A percentile compares a stretch with the other conserved stretches of the same genome.
Conservation (phyloP, 1,140 invertebrate genomes). For the Danaus plexippus region DNA sequence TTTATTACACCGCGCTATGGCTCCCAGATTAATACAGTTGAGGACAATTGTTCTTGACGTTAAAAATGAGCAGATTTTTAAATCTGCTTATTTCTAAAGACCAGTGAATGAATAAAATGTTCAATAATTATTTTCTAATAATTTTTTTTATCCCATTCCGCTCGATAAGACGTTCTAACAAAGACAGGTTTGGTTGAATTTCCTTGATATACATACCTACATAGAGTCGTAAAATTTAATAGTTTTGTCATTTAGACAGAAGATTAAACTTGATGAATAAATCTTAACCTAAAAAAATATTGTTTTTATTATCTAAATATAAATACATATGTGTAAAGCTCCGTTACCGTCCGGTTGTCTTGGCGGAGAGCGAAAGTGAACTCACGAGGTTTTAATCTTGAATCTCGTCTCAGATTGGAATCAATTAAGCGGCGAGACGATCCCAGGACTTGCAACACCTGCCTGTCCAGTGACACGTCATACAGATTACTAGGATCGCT, state of each 20-base stretch:
- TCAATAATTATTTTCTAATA: constrained; percentile 3
- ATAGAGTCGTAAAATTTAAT: too few species aligned
- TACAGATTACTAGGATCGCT: too few species aligned
- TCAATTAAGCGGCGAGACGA: constrained; percentile 60
- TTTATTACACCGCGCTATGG: constrained; percentile 21
- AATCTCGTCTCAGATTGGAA: constrained; percentile 60
- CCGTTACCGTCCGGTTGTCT: constrained; percentile 13
- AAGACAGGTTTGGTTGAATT: background rate
- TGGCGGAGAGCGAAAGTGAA: constrained; percentile 27
- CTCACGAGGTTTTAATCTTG: constrained; percentile 41
- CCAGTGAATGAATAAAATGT: background rate
- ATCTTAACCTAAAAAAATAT: too few species aligned
- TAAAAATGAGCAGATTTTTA: constrained; percentile 14
- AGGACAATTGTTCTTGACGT: constrained; percentile 34
- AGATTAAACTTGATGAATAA: too few species aligned
- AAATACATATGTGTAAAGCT: constrained; percentile 1
- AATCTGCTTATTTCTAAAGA: too few species aligned
- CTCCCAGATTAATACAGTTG: constrained; percentile 36
- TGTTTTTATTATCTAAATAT: too few species aligned
- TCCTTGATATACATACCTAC: too few species aligned
- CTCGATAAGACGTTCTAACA: background rate
- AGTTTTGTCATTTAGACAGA: too few species aligned
- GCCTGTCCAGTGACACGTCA: constrained; percentile 28
- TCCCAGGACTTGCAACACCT: constrained; percentile 55
- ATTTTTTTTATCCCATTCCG: constrained; percentile 1